Base-by-base conservation (phyloP, 2,888 invertebrate species). In the Nipponacmea schrenckii region DNA sequence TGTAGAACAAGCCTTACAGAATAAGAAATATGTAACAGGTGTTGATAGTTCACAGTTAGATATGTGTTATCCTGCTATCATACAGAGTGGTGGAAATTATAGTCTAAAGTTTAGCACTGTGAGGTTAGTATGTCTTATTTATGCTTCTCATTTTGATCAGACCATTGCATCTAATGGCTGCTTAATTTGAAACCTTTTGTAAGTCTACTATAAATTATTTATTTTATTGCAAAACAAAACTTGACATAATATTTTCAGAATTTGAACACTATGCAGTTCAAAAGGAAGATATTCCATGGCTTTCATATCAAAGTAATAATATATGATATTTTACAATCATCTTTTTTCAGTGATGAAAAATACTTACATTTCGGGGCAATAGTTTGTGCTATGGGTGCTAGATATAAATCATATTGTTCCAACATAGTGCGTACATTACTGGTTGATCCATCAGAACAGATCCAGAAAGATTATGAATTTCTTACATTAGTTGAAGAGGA, bases 31-130 rank as follows among this genome's bases (percentile, higher is more conserved):
- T 89, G 95, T 98, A 1, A 93, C 94, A 14, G 95, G 95, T 1
- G 94, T 96, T 0, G 97, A 97, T 90, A 92, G 94, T 3, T 92
- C 93, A 39, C 94, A 96, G 88, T 92, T 98, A 4, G 98, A 99
- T 85, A 95, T 97, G 93, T 99, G 98, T 87, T 99, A 98, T 88
- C 97, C 98, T 0, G 96, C 99, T 0, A 99, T 99, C 73, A 96
- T 99, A 84, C 99, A 99, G 89, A 98, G 98, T 48, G 99, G 99
- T 12, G 98, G 98, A n/a, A 93, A 94, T 86, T 99, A 98, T 90
- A 95, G 94, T 85, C 91, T 99, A 64, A 99, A 99, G 90, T 99
- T 98, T 90, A 98, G 97, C 86, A 96, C 95, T 4, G 93, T 90
- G 68, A 92, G 92, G 91, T 91, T 79, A 71, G 80, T 27, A 14